Evolutionary conservation across 2,888 invertebrate genomes (phyloP).

Genomic region (Leuctra nigra): DNA sequence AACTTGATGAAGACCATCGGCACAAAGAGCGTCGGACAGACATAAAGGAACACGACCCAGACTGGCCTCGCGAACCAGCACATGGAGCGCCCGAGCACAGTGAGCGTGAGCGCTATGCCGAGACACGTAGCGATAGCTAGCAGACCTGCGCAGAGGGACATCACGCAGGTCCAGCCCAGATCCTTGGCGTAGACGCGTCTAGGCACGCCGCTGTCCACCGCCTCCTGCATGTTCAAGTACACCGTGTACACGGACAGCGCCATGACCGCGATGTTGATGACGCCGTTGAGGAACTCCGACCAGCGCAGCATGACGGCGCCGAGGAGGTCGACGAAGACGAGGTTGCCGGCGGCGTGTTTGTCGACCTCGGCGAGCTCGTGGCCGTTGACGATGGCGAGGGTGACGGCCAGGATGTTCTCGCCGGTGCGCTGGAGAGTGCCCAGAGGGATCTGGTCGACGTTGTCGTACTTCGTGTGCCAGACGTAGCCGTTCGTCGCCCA

Average conservation of each 20-base stretch:
- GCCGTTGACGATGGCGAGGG: conserved; percentile 50
- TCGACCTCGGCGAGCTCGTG: conserved; percentile 38
- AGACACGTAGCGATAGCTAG: conserved; percentile 15
- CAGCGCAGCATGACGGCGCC: conserved; percentile 66
- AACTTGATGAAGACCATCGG: conserved; percentile 45
- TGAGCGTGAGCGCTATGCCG: conserved; percentile 45
- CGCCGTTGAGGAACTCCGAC: conserved; percentile 48
- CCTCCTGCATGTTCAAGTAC: conserved; percentile 40
- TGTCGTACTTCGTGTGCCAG: conserved; percentile 86
- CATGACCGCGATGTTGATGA: conserved; percentile 47
- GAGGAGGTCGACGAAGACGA: conserved; percentile 77
- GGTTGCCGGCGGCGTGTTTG: conserved; percentile 47
- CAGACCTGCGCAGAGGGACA: conserved; percentile 14
- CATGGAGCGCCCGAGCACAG: conserved; percentile 54
- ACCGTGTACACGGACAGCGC: conserved; percentile 47
- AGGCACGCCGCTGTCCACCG: conserved; percentile 31
- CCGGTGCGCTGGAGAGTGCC: conserved; percentile 84
- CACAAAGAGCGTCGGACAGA: conserved; percentile 53
- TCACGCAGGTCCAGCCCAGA: conserved; percentile 16
- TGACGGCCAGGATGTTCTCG: conserved; percentile 77
- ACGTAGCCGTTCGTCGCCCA: conserved; percentile 90
- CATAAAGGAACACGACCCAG: conserved; percentile 66
- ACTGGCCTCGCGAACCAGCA: conserved; percentile 65
- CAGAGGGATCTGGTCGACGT: conserved; percentile 66
- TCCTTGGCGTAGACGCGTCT: conserved; percentile 20